Conservation (phyloP, 2,797 vertebrate species). For the Silurus aristotelis region DNA sequence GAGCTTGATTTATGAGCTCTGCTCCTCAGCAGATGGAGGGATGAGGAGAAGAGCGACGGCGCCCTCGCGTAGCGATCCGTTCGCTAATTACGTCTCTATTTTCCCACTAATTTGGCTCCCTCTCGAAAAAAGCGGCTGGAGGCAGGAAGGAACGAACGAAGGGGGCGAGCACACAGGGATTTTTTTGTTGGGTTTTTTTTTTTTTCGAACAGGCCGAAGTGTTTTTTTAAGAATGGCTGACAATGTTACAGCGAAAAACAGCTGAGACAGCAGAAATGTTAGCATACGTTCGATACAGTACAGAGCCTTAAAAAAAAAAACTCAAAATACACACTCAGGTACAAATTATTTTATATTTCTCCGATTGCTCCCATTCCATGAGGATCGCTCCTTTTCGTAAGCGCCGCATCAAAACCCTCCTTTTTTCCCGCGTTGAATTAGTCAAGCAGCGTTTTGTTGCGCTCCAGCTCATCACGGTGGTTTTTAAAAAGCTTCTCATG, state of each 20-base stretch:
- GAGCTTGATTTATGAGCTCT: constrained; percentile 77
- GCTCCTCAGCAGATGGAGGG: constrained; percentile 68
- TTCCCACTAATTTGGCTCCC: constrained; percentile 63
- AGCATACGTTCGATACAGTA: constrained; percentile 58
- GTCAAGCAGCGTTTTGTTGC: constrained; percentile 9
- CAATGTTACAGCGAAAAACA: constrained; percentile 16
- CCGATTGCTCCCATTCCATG: constrained; percentile 33
- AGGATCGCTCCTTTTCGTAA: constrained; percentile 19
- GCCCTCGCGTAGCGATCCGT: constrained; percentile 70
- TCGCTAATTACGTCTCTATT: constrained; percentile 78
- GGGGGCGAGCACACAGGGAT: neutral
- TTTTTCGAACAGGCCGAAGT: neutral
- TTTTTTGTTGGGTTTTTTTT: too few relatives aligned
- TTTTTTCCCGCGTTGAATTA: neutral
- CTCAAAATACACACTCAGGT: constrained; percentile 54
- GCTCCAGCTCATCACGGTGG: neutral
- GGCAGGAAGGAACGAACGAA: constrained; percentile 3
- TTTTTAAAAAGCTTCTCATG: constrained; percentile 74
- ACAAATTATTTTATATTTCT: constrained; percentile 72
- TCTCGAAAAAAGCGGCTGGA: constrained; percentile 36
- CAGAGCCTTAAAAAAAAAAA: constrained; percentile 62
- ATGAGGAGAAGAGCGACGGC: constrained; percentile 62
- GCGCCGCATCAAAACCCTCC: constrained; percentile 40
- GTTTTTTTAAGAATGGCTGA: constrained; percentile 55
- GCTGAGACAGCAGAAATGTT: constrained; percentile 35